Conservation (phyloP, 2,797 vertebrate genomes). For the Natrix natrix region DNA sequence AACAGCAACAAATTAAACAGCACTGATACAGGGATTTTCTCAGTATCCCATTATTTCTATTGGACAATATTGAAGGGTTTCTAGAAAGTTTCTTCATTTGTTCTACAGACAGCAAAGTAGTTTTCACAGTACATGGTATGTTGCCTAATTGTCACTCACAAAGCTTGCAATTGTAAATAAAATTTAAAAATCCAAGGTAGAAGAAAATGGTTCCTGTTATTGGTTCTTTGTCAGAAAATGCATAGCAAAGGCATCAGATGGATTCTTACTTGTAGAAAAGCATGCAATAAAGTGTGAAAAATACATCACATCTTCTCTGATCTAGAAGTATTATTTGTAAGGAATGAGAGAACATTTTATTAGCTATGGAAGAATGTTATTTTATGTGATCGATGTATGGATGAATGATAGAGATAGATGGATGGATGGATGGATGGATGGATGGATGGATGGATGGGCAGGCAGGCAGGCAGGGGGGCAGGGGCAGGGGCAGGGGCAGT, state of each 20-base stretch:
- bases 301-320: neutral
- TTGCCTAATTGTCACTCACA: neutral
- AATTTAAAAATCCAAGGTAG: neutral
- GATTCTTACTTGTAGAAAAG: neutral
- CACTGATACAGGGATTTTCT: neutral
- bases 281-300: neutral
- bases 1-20: neutral
- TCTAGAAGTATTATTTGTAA: neutral
- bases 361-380: neutral
- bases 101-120: no score
- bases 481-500: neutral
- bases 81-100: neutral
- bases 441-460: no score
- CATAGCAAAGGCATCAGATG: neutral
- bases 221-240: neutral
- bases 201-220: neutral
- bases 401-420: neutral
- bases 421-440: neutral
- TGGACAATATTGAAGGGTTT: neutral
- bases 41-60: neutral
- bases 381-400: neutral
- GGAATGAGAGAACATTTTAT: neutral
- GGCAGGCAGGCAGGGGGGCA: neutral
- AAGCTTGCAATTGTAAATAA: neutral
- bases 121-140: neutral